Percentiles rank a stretch among this genome's conserved stretches.
phyloP scores from a whole-genome alignment of 1,140 invertebrate species.

The Phortica variegata region DNA sequence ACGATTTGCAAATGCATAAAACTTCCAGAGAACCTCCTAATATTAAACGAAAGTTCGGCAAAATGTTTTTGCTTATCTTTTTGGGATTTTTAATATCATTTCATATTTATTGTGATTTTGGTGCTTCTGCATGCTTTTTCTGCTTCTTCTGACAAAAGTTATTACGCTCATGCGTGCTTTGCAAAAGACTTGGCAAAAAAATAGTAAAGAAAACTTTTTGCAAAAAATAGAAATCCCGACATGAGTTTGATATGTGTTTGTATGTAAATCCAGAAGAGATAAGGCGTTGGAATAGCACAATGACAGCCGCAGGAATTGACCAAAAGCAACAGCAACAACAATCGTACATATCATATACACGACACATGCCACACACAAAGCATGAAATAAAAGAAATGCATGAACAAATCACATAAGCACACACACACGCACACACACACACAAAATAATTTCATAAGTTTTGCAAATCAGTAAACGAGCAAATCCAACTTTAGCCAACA shows the following conservation, averaged over 20 bases:
- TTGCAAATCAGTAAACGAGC: constrained; percentile 52
- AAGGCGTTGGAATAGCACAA: constrained; percentile 53
- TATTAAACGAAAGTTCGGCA: too few relatives aligned
- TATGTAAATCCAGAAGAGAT: constrained; percentile 54
- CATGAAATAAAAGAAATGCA: background rate
- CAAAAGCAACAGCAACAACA: constrained; percentile 18
- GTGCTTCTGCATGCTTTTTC: too few relatives aligned
- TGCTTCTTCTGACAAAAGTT: too few relatives aligned
- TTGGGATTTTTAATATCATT: too few relatives aligned
- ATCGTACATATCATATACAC: background rate
- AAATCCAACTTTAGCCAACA: too few relatives aligned
- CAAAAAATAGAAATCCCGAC: too few relatives aligned
- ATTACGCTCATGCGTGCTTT: too few relatives aligned
- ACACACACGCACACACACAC: constrained; percentile 40
- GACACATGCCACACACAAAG: constrained; percentile 18
- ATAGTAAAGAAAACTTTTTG: too few relatives aligned
- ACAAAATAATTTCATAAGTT: constrained; percentile 55
- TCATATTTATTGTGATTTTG: too few relatives aligned
- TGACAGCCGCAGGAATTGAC: constrained; percentile 54
- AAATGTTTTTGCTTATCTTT: too few relatives aligned
- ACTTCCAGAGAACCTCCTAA: background rate
- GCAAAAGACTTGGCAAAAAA: too few relatives aligned
- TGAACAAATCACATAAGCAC: background rate
- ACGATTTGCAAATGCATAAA: background rate
- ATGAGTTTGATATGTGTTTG: constrained; percentile 2